Percentiles rank a stretch among this genome's conserved stretches.
Evolutionary conservation across 2,797 vertebrate genomes (phyloP).

Genomic region (Catamblyrhynchus diadema): DNA sequence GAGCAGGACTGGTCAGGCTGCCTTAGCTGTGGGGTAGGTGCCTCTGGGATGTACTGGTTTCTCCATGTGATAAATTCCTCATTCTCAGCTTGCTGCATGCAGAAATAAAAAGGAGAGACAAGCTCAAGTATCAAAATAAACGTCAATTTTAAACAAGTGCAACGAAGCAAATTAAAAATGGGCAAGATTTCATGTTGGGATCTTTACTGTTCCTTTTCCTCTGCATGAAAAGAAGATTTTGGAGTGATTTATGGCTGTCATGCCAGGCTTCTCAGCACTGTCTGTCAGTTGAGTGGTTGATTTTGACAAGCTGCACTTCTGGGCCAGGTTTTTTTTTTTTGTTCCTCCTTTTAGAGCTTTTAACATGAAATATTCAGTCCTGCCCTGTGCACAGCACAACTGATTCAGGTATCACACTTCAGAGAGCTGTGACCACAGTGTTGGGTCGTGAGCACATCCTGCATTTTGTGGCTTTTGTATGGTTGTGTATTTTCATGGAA

Average conservation of each 20-base stretch:
- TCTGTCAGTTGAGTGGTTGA: neutral
- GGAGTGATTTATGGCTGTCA: neutral
- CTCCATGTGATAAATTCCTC: neutral
- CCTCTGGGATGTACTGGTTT: neutral
- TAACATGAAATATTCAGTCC: neutral
- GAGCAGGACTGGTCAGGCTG: neutral
- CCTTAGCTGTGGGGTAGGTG: neutral
- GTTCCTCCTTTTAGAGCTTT: neutral
- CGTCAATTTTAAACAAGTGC: fast-evolving
- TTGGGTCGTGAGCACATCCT: neutral
- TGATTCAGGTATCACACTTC: neutral
- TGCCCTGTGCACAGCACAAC: neutral
- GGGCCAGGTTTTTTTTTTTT: neutral
- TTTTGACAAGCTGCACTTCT: neutral
- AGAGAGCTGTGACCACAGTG: neutral
- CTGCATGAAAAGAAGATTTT: neutral
- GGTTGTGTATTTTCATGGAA: neutral
- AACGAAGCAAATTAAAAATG: neutral
- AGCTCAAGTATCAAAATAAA: neutral
- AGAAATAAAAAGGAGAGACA: neutral
- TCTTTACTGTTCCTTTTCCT: neutral
- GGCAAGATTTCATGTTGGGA: neutral
- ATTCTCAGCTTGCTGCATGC: neutral
- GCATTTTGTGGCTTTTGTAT: neutral
- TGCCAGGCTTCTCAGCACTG: neutral